Percentiles rank a stretch among this genome's conserved stretches.
Evolutionary conservation across 2,797 vertebrate species (phyloP).

Genomic region (Cygnus olor): DNA sequence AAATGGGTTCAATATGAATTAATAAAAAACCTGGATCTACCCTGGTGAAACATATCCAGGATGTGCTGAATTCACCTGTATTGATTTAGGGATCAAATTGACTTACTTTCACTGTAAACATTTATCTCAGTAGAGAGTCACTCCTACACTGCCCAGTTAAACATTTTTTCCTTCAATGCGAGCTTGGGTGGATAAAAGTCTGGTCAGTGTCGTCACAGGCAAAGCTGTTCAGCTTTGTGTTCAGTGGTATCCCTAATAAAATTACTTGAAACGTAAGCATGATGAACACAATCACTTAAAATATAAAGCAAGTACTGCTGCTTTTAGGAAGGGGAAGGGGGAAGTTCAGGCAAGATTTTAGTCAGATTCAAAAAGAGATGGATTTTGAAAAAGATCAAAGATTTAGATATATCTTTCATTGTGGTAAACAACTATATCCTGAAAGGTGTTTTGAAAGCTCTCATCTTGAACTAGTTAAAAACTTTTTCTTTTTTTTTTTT

Average conservation of each 20-base stretch:
- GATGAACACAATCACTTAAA: background rate
- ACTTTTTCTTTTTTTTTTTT: background rate
- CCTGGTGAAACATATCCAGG: background rate
- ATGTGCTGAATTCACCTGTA: background rate
- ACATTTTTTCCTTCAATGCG: background rate
- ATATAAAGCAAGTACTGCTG: background rate
- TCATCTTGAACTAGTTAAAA: background rate
- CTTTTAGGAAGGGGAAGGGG: background rate
- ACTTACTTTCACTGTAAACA: background rate
- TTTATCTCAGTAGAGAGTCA: background rate
- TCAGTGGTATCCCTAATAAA: background rate
- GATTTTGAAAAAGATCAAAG: background rate
- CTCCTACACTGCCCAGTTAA: background rate
- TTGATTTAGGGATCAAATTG: background rate
- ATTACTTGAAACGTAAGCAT: background rate
- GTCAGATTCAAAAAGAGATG: background rate
- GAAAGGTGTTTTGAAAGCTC: background rate
- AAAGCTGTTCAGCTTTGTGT: background rate
- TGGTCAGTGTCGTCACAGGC: fast-evolving
- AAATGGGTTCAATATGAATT: background rate
- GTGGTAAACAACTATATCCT: background rate
- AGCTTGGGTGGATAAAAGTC: background rate
- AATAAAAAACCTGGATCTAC: background rate
- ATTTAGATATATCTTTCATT: fast-evolving
- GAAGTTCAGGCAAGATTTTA: background rate